phyloP scores from a whole-genome alignment of 2,888 invertebrate genomes.

The Molorchus minor region DNA sequence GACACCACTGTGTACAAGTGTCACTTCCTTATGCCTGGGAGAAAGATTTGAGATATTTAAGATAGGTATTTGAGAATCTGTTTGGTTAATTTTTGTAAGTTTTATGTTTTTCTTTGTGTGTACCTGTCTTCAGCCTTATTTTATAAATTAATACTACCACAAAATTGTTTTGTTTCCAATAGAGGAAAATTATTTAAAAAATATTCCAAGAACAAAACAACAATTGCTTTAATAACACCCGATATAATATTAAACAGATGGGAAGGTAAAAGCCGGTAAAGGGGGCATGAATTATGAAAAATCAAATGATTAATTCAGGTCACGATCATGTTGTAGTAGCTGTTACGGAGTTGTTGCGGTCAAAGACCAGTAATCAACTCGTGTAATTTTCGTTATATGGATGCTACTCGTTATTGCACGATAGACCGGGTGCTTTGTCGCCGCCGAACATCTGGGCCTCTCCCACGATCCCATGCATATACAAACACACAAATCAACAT shows the following conservation, averaged over 20 bases:
- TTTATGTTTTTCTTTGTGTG: too few species aligned
- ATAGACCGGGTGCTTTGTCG: slow-evolving; percentile 31
- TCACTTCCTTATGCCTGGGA: too few species aligned
- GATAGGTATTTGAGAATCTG: too few species aligned
- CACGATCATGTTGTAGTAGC: slow-evolving; percentile 49
- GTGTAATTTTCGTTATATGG: slow-evolving; percentile 46
- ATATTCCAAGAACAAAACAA: slow-evolving; percentile 28
- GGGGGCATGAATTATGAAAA: slow-evolving; percentile 33
- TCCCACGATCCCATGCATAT: slow-evolving; percentile 41
- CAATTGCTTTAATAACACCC: slow-evolving; percentile 32
- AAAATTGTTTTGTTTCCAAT: background rate
- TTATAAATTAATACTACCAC: background rate
- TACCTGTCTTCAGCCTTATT: too few species aligned
- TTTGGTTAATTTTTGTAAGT: too few species aligned
- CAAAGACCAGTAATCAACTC: slow-evolving; percentile 52
- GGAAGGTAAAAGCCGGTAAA: slow-evolving; percentile 29
- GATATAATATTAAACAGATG: slow-evolving; percentile 24
- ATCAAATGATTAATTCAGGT: slow-evolving; percentile 42
- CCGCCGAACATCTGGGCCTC: slow-evolving; percentile 35
- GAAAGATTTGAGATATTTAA: too few species aligned
- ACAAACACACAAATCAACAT: slow-evolving; percentile 44
- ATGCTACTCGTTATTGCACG: slow-evolving; percentile 39
- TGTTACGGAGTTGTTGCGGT: slow-evolving; percentile 54
- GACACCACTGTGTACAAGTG: too few species aligned
- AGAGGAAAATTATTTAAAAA: slow-evolving; percentile 6